Evolutionary conservation across 2,797 vertebrate genomes (phyloP), one percentile per base, ranked within the genome.

Genomic region (Arnoldichthys spilopterus): DNA sequence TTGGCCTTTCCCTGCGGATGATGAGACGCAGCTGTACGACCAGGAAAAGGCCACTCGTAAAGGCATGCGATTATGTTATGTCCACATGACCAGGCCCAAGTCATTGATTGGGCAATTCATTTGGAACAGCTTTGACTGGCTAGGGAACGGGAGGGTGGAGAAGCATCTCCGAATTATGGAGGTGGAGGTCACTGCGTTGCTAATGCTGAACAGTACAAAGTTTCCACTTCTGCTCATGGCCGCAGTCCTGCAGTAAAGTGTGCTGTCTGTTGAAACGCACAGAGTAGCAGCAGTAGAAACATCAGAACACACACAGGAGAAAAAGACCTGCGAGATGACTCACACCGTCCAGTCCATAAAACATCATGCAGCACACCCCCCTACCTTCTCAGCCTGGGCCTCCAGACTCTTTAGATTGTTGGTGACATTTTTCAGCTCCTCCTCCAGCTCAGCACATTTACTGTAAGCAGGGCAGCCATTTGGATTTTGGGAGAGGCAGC

Each of bases 381-480:
- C 89, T 96, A 96, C 96, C 95, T 97, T 97, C 91, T 96, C 96
- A 83, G 96, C 96, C 93, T 96, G 96, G 92, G 96, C 96, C 91
- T 96, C 96, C 94, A 96, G 93, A 85, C 95, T 96, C 93, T 96
- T 97, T 92, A 97, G 90, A 93, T 97, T 97, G 94, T 96, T 96
- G 90, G 95, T 96, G 92, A 99, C 96, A 87, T 96, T 98, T 96
- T 99, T 99, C 95, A 98, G 95, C 85, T 99, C 96, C 77, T 99
- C 98, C 94, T 99, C 97, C 93, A 99, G 95, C 88, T 98, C 97
- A 81, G 96, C 95, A 92, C 97, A 99, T 96, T 98, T 99, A 92
- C 97, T 99, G 92, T 90, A 87, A 90, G 67, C 73, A 74, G 71
- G 83, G 62, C 7, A 66, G 69, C 59, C 32, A 37, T 74, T 84